Base-by-base conservation (phyloP, 2,888 invertebrate species). In the Fragum sueziense region DNA sequence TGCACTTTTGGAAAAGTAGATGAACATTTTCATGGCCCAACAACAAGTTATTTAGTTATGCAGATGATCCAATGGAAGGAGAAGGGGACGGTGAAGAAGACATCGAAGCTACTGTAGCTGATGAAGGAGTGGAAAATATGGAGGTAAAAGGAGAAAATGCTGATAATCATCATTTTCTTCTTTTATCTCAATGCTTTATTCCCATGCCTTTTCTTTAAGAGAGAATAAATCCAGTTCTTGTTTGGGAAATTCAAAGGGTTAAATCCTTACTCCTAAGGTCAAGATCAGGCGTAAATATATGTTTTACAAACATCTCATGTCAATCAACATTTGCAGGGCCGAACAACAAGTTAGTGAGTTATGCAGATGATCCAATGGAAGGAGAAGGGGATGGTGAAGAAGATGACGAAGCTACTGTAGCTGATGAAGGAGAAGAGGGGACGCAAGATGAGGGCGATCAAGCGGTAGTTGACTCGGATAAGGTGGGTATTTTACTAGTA, bases 341-440 rank as follows among this genome's bases (percentile, higher is more conserved):
- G 20, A 27, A 34, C 27, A 22, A 25, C 41, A 65, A 65, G 34
- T 22, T 65, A 20, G 65, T 65, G 25, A 31, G 33, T 41, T 27
- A 27, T 41, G 87, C 84, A 33, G 87, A 87, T 61, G 91, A 91
- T 83, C 78, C 88, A 1, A 84, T 90, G 83, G 92, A 91, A 77
- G 91, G 91, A 27, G 89, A 90, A 57, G 87, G 86, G 27, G 90
- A 88, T 71, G 89, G 84, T 31, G 90, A 88, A 22, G 79, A 79
- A 59, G 89, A 88, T 76, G 90, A 88, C 54, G 91, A 92, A 54
- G 90, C 88, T 14, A 88, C 87, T 29, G 91, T 92, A 27, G 91
- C 92, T 74, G 88, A 88, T 25, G 92, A 92, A 41, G 91, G 88
- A n/a, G 92, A 92, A 41, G 91, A 91, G n/a, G 86, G 76, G 2